Percentiles rank a stretch among this genome's conserved stretches.
These are phyloP conservation scores for Isoperla grammatica DNA, from an alignment of 2,888 invertebrate genomes.

Conservation along the genomic window DNA sequence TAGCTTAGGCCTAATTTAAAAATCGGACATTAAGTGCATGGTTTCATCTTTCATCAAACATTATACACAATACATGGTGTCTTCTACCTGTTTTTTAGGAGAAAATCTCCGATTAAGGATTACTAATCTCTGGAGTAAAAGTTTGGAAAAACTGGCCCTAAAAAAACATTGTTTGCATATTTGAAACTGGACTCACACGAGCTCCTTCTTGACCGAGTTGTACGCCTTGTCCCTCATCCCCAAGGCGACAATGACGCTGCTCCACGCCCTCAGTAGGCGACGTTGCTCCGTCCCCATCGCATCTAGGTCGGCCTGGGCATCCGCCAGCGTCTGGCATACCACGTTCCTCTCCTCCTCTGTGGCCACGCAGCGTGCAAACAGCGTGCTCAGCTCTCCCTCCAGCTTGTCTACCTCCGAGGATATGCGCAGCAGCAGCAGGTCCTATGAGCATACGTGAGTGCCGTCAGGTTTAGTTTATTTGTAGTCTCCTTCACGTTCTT, in stretches of 20 bases:
- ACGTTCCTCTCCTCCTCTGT: slow-evolving; percentile 58
- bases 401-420: slow-evolving; percentile 65
- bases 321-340: slow-evolving; percentile 54
- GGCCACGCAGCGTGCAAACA: slow-evolving; percentile 58
- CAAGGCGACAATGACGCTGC: slow-evolving; percentile 65
- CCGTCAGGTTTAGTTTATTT: neutral
- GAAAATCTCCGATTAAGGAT: too few relatives aligned
- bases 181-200: slow-evolving; percentile 52
- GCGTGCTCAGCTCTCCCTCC: slow-evolving; percentile 58
- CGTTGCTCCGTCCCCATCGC: slow-evolving; percentile 64
- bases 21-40: too few relatives aligned
- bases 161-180: too few relatives aligned
- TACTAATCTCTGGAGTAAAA: too few relatives aligned
- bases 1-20: too few relatives aligned
- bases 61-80: too few relatives aligned
- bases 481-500: neutral
- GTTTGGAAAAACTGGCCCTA: too few relatives aligned
- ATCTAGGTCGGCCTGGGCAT: slow-evolving; percentile 68
- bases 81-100: too few relatives aligned
- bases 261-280: slow-evolving; percentile 66
- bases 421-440: slow-evolving; percentile 61
- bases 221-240: slow-evolving; percentile 61
- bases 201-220: slow-evolving; percentile 55
- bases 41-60: too few relatives aligned
- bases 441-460: too few relatives aligned